These are phyloP conservation scores for Helicoverpa zea DNA, from an alignment of 1,140 invertebrate species.

Conservation along the genomic window DNA sequence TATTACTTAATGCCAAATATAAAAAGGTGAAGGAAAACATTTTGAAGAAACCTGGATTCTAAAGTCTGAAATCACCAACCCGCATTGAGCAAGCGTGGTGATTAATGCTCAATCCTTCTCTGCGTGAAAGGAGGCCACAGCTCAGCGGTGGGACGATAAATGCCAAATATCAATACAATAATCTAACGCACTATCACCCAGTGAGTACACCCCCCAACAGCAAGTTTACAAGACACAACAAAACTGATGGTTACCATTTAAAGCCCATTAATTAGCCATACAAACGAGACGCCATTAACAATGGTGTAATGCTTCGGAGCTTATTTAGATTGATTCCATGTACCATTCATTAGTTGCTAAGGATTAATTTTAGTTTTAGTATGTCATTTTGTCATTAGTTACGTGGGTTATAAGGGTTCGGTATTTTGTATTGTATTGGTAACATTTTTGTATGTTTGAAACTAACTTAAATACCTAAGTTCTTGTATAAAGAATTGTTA, in stretches of 20 bases:
- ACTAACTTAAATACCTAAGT: no score
- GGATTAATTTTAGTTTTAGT: conserved; percentile 45
- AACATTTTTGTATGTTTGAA: no score
- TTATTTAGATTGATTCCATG: conserved; percentile 50
- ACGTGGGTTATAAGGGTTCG: background rate
- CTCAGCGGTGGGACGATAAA: no score
- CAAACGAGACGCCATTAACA: conserved; percentile 58
- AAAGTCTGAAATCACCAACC: no score
- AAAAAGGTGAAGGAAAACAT: no score
- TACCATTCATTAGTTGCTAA: conserved; percentile 15
- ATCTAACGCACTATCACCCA: background rate
- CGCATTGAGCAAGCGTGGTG: no score
- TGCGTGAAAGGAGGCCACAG: no score
- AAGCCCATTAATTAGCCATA: conserved; percentile 59
- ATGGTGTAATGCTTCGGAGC: conserved; percentile 46
- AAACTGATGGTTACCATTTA: conserved; percentile 58
- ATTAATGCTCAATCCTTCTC: no score
- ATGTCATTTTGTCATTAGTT: conserved; percentile 13
- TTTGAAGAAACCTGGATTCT: no score
- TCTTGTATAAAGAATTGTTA: no score
- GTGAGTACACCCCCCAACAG: conserved; percentile 4
- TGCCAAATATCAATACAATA: background rate
- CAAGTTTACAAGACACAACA: conserved; percentile 51
- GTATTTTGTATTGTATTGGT: background rate
- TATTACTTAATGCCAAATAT: no score